A percentile compares a stretch with the other conserved stretches of the same genome.
Evolutionary conservation across 2,797 vertebrate species (phyloP).

Genomic region (Tragelaphus eurycerus): DNA sequence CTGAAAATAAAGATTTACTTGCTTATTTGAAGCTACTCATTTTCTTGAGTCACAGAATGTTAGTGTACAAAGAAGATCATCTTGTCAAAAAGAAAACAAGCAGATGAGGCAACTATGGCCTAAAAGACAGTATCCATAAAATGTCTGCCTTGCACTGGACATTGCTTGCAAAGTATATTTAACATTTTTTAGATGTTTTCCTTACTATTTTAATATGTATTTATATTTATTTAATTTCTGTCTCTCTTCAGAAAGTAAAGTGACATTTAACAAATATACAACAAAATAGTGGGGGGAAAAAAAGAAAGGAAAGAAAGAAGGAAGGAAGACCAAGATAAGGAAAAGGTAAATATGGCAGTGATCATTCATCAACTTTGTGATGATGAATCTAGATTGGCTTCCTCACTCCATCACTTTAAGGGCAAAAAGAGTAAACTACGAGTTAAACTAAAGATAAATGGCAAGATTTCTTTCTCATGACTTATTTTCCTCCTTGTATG

Average conservation of each 20-base stretch:
- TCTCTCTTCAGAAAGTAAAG: slow-evolving; percentile 39
- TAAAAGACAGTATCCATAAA: background rate
- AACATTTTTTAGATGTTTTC: background rate
- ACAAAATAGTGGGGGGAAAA: fast-evolving
- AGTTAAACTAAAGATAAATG: background rate
- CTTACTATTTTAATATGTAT: background rate
- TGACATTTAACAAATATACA: background rate
- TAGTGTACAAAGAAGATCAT: background rate
- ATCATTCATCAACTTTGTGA: background rate
- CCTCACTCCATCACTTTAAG: background rate
- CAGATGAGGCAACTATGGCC: background rate
- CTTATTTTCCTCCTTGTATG: background rate
- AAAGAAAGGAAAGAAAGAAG: background rate
- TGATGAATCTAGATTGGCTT: background rate
- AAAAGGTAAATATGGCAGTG: background rate
- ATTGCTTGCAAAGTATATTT: background rate
- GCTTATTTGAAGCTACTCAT: background rate
- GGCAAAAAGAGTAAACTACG: background rate
- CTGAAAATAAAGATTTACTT: background rate
- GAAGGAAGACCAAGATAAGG: background rate
- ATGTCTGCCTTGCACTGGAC: background rate
- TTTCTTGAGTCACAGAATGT: background rate
- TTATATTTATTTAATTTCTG: background rate
- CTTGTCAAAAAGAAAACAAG: background rate
- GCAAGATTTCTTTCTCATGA: background rate